Conservation (phyloP, 1,140 invertebrate species). For the Monochamus saltuarius region DNA sequence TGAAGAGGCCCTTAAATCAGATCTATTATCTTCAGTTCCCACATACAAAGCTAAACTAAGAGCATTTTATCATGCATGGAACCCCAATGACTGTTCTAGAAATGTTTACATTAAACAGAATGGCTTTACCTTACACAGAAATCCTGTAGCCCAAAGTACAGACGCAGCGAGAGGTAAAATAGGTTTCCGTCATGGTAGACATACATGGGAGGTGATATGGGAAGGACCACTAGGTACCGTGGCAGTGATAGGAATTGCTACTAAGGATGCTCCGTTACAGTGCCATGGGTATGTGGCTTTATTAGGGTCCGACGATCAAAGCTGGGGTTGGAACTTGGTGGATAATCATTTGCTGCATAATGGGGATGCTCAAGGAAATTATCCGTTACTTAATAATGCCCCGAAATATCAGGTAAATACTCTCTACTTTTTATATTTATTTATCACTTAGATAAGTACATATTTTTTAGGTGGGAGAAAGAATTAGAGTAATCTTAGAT, state of each 20-base stretch:
- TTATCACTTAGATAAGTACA: conserved; percentile 8
- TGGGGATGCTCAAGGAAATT: conserved; percentile 93
- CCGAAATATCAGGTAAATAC: conserved; percentile 90
- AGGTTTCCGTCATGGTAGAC: conserved; percentile 88
- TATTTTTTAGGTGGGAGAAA: conserved; percentile 82
- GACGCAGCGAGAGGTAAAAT: conserved; percentile 95
- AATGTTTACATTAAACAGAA: conserved; percentile 97
- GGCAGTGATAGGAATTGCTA: conserved; percentile 93
- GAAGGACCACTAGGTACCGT: conserved; percentile 96
- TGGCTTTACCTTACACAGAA: conserved; percentile 94
- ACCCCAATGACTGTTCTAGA: conserved; percentile 93
- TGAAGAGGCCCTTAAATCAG: conserved; percentile 89
- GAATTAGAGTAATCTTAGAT: conserved; percentile 94
- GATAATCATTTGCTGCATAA: conserved; percentile 97
- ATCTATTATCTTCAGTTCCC: conserved; percentile 83
- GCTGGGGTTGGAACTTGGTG: conserved; percentile 99
- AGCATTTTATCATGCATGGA: conserved; percentile 96
- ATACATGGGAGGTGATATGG: conserved; percentile 99
- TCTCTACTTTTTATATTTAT: conserved; percentile 20
- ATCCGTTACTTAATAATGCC: conserved; percentile 94
- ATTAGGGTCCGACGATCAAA: conserved; percentile 93
- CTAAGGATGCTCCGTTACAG: conserved; percentile 86
- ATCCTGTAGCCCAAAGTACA: conserved; percentile 98
- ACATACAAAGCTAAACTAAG: conserved; percentile 94
- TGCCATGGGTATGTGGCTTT: conserved; percentile 94